Evolutionary conservation across 2,113 vertebrate species (phyloP), one percentile per base, ranked within the genome.

Genomic region (Crocuta crocuta): DNA sequence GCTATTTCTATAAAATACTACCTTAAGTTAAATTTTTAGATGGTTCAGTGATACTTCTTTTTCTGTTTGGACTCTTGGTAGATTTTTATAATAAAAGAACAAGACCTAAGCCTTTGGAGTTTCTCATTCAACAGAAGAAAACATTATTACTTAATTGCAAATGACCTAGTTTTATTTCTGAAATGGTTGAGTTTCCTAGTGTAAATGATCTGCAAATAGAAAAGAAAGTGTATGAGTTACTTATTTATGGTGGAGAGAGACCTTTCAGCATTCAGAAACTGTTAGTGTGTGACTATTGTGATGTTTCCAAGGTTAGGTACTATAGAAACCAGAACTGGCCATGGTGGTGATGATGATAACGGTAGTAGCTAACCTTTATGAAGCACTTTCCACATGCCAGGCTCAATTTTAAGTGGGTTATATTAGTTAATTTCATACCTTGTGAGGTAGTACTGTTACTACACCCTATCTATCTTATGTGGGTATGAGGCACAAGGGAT

Each of bases 91-190:
- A 87, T 82, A 24, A 76, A 68, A 85, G 66, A 92, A 24, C 39
- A 90, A 92, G 85, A 55, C n/a, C 23, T 78, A 43, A 82, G 66
- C 81, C 55, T 95, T 93, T 93, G 43, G 58, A 86, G 19, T 93
- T 63, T 93, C 28, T 93, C 39, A 87, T 90, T 76, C 33, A 84
- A 45, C 50, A 90, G 33, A 84, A 68, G 9, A 70, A 65, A 82
- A 39, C 87, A 82, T 6, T 85, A 68, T 66, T 87, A 35, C 50
- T 82, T 74, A 39, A 65, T 73, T 86, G 24, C 33, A 91, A 65
- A 83, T 94, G 24, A 94, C 7, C 50, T 96, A 10, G 0, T 87
- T 87, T 96, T 89, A 28, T 45, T 94, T 93, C 26, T 93, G 70
- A 93, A 91, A 76, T 53, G 83, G 21, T 71, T 95, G 81, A 35